Evolutionary conservation across 2,888 invertebrate species (phyloP).

Genomic region (Smittia sp.): DNA sequence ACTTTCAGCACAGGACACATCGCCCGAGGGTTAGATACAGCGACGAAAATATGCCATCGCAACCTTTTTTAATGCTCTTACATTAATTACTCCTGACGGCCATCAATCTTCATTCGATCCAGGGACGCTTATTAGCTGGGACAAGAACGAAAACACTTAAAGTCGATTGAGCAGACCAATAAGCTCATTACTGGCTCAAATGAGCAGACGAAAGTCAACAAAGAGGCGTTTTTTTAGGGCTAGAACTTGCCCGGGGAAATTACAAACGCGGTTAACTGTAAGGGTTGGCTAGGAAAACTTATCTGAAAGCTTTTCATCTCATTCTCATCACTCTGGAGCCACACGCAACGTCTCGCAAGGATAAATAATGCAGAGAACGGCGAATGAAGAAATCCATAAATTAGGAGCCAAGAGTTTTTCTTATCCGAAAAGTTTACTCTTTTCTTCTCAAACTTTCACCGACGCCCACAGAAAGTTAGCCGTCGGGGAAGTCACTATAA

Average conservation of each 20-base stretch:
- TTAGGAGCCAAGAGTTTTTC: conserved; percentile 8
- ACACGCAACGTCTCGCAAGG: not conserved
- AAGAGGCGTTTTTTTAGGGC: too few species aligned
- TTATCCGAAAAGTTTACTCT: not conserved
- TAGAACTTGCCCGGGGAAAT: too few species aligned
- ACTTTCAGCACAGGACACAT: conserved; percentile 8
- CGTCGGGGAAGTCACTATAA: too few species aligned
- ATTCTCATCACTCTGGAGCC: too few species aligned
- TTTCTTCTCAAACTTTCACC: too few species aligned
- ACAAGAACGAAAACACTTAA: not conserved
- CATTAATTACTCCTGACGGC: conserved; percentile 31
- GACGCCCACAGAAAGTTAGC: too few species aligned
- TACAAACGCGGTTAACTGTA: too few species aligned
- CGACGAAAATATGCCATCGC: conserved; percentile 9
- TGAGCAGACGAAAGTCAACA: conserved; percentile 10
- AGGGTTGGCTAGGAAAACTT: too few species aligned
- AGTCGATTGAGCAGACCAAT: conserved; percentile 3
- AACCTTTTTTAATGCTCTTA: conserved; percentile 35
- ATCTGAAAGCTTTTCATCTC: too few species aligned
- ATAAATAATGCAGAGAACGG: not conserved
- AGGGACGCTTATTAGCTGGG: not conserved
- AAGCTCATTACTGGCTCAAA: conserved; percentile 9
- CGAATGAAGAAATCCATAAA: conserved; percentile 5
- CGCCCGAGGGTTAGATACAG: not conserved
- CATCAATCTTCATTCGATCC: conserved; percentile 35